phyloP scores from a whole-genome alignment of 2,113 vertebrate genomes.

The Candoia aspera region DNA sequence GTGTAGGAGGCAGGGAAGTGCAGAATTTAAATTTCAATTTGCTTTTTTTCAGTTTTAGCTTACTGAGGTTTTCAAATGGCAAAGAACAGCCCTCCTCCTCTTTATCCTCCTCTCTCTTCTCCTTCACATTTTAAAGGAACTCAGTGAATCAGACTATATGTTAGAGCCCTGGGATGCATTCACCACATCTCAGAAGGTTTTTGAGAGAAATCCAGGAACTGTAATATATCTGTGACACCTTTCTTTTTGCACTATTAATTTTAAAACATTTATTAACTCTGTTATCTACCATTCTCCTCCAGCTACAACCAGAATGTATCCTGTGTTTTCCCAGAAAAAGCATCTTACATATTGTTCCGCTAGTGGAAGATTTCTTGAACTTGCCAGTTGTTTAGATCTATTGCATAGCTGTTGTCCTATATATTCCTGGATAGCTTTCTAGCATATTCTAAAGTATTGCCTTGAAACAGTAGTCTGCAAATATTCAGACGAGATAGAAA shows the following conservation, averaged over 20 bases:
- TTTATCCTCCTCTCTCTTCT: background rate
- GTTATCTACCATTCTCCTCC: slow-evolving; percentile 44
- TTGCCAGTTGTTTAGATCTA: slow-evolving; percentile 44
- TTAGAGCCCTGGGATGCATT: slow-evolving; percentile 41
- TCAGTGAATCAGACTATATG: slow-evolving; percentile 29
- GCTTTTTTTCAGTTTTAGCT: slow-evolving; percentile 13
- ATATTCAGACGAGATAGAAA: background rate
- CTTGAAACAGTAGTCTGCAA: background rate
- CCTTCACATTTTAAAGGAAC: background rate
- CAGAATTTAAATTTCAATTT: slow-evolving; percentile 23
- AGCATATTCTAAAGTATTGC: background rate
- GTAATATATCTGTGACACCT: slow-evolving; percentile 44
- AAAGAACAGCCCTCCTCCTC: background rate
- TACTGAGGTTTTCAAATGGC: slow-evolving; percentile 8
- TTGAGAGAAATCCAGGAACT: slow-evolving; percentile 35
- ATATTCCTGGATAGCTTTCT: background rate
- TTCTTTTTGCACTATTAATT: slow-evolving; percentile 48
- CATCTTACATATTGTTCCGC: slow-evolving; percentile 47
- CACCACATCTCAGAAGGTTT: slow-evolving; percentile 34
- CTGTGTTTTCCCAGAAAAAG: slow-evolving; percentile 55
- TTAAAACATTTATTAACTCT: slow-evolving; percentile 46
- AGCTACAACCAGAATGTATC: slow-evolving; percentile 24
- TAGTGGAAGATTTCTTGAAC: slow-evolving; percentile 46
- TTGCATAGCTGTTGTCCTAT: background rate
- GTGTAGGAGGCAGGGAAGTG: slow-evolving; percentile 14